Percentiles rank a stretch among this genome's conserved stretches.
These are phyloP conservation scores for Peromyscus attwateri DNA, from an alignment of 2,797 vertebrate genomes.

Conservation along the genomic window DNA sequence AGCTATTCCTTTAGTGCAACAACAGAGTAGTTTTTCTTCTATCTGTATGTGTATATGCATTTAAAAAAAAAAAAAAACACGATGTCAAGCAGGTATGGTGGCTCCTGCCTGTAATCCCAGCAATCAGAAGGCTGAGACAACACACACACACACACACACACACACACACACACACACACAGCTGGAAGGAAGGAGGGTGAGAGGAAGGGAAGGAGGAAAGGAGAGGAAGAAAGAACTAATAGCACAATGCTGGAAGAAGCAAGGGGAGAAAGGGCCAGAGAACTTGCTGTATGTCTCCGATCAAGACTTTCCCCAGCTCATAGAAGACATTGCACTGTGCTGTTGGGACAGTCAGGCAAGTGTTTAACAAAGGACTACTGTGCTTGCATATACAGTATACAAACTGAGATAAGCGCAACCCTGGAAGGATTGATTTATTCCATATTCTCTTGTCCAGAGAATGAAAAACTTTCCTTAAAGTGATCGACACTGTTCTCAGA, in stretches of 20 bases:
- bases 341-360: too few species aligned
- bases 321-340: background rate
- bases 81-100: background rate
- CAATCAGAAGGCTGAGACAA: background rate
- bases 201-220: background rate
- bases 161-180: background rate
- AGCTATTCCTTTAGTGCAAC: background rate
- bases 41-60: background rate
- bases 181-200: background rate
- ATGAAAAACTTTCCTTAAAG: conserved; percentile 64
- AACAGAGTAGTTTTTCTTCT: background rate
- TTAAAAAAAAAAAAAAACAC: too few species aligned
- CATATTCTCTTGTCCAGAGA: conserved; percentile 45
- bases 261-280: background rate
- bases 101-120: background rate
- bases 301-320: background rate
- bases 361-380: background rate
- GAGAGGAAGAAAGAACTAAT: background rate
- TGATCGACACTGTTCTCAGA: conserved; percentile 54
- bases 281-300: conserved; percentile 11
- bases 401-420: background rate
- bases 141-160: background rate
- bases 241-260: background rate
- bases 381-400: background rate
- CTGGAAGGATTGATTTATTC: background rate